A percentile compares a stretch with the other conserved stretches of the same genome.
phyloP scores from a whole-genome alignment of 2,113 vertebrate species.

The Merops nubicus region DNA sequence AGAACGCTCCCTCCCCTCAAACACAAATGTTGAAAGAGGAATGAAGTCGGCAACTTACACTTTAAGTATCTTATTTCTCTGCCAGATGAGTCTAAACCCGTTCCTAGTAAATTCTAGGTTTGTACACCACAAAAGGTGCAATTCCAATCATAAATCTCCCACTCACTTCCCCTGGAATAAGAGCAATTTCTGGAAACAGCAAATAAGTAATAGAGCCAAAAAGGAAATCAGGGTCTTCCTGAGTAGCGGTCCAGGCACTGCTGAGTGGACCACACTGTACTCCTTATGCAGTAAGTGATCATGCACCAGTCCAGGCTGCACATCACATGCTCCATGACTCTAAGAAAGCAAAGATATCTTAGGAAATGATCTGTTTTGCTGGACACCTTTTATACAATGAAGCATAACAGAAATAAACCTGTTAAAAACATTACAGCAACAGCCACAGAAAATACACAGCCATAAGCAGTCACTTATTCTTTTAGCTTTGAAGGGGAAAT shows the following conservation, averaged over 20 bases:
- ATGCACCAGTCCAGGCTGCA: not conserved
- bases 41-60: not conserved
- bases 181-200: not conserved
- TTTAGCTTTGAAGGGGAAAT: not conserved
- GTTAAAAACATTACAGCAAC: conserved; percentile 36
- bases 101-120: not conserved
- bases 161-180: not conserved
- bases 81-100: not conserved
- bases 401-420: conserved; percentile 7
- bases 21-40: not conserved
- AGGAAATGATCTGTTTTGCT: not conserved
- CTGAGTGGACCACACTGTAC: fast-evolving
- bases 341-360: not conserved
- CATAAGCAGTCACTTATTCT: not conserved
- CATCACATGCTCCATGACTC: not conserved
- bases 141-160: not conserved
- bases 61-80: not conserved
- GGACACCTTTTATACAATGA: not conserved
- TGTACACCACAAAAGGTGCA: not conserved
- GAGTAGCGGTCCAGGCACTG: not conserved
- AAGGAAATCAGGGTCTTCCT: not conserved
- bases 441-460: not conserved
- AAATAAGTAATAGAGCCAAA: not conserved
- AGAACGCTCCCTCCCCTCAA: not conserved
- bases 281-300: not conserved